Evolutionary conservation across 2,113 vertebrate genomes (phyloP).

Genomic region (Triplophysa dalaica): DNA sequence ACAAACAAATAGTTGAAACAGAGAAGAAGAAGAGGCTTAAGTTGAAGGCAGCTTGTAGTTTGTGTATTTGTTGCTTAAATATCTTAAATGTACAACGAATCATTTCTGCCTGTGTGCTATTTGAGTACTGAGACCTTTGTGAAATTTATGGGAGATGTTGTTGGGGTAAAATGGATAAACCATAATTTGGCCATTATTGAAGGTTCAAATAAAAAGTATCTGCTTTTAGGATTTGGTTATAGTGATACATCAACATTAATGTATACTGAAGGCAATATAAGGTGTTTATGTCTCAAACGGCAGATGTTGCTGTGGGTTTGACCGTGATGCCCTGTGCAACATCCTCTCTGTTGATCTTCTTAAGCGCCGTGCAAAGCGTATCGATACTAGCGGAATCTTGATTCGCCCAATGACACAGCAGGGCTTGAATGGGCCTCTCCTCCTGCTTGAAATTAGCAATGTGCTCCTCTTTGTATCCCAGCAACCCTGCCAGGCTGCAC

Average conservation of each 20-base stretch:
- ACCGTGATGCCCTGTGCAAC: constrained; percentile 83
- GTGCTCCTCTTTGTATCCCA: constrained; percentile 90
- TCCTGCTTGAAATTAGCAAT: constrained; percentile 85
- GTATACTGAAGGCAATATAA: constrained; percentile 28
- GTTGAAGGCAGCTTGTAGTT: background rate
- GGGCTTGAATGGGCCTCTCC: constrained; percentile 80
- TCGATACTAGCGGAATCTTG: constrained; percentile 90
- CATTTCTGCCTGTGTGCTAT: background rate
- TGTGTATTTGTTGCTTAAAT: background rate
- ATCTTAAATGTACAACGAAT: background rate
- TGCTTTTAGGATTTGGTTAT: constrained; percentile 7
- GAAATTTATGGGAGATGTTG: too few relatives aligned
- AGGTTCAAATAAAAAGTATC: background rate
- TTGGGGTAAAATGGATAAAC: too few relatives aligned
- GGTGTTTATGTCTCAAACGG: constrained; percentile 76
- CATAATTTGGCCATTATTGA: constrained; percentile 6
- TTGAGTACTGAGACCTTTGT: too few relatives aligned
- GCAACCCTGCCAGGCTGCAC: constrained; percentile 85
- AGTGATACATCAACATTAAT: constrained; percentile 7
- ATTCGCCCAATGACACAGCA: constrained; percentile 86
- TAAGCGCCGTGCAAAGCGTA: constrained; percentile 82
- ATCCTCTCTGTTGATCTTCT: constrained; percentile 88
- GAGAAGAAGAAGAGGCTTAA: background rate
- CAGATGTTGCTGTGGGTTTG: constrained; percentile 88
- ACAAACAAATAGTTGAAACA: background rate